Evolutionary conservation across 2,888 invertebrate species (phyloP), one percentile per base, ranked within the genome.

Genomic region (Exephanes ischioxanthus): DNA sequence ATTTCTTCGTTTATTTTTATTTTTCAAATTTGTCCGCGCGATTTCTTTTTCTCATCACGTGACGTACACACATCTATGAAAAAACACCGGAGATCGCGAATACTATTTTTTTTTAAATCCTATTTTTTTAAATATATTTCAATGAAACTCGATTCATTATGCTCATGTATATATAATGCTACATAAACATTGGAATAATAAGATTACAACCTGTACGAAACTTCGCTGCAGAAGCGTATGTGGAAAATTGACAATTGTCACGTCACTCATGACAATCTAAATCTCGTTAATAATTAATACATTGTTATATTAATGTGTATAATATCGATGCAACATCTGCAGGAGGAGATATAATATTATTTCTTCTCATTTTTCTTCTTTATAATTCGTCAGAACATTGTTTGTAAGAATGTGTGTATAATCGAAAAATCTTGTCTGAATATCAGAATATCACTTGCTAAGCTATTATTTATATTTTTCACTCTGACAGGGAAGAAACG

Each of bases 231-330:
- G 63, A 76, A 76, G 75, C 75, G 63, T 66, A 76, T 66, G 75
- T 76, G 75, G 75, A 76, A 76, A 76, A 76, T 76, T 76, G 75
- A 76, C 75, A 76, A 76, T 66, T 76, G 75, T 76, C 66, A 66
- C 75, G 41, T 48, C 51, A 66, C 66, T n/a, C 33, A n/a, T 33
- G 63, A 63, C 16, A 30, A 63, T 63, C 66, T 66, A 51, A 66
- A 76, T 22, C 51, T 22, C 37, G 19, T 76, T 75, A 48, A 66
- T 66, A 66, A 51, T 33, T 66, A 66, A 66, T 37, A 30, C 33
- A 63, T 63, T 33, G 6, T 63, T n/a, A 30, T 48, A 63, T 51
- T 37, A 30, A 16, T 37, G 63, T 75, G 63, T 75, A 26, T 75
- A 63, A 61, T 61, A 75, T 63, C 75, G 41, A 48, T 76, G 48